phyloP scores from a whole-genome alignment of 1,140 invertebrate species.

The Argopecten irradians region DNA sequence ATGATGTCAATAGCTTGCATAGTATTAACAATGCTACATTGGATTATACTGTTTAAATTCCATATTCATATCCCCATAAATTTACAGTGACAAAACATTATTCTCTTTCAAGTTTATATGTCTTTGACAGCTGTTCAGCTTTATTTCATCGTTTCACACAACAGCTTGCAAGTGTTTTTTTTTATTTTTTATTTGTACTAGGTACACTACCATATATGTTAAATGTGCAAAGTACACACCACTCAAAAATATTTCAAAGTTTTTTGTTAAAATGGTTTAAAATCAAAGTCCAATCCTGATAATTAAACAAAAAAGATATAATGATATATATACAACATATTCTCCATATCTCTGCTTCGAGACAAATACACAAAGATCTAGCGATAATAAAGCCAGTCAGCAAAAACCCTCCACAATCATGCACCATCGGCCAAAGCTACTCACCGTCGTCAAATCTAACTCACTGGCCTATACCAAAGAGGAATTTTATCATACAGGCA shows the following conservation, averaged over 20 bases:
- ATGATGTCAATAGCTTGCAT: no score
- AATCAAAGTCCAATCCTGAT: background rate
- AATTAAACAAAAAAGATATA: background rate
- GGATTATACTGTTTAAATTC: no score
- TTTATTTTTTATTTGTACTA: no score
- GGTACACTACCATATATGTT: background rate
- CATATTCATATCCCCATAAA: no score
- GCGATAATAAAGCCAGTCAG: background rate
- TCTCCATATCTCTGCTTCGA: background rate
- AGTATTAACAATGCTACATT: no score
- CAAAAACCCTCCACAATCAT: background rate
- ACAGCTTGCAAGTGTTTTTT: no score
- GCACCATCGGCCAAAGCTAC: background rate
- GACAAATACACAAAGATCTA: background rate
- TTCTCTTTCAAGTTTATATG: no score
- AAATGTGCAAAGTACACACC: background rate
- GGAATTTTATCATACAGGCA: background rate
- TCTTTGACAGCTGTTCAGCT: no score
- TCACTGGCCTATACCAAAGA: conserved; percentile 20
- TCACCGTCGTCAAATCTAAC: background rate
- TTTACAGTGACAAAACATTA: no score
- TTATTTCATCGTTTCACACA: no score
- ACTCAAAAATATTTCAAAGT: background rate
- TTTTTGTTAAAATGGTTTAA: background rate
- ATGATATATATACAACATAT: background rate